A percentile compares a stretch with the other conserved stretches of the same genome.
These are phyloP conservation scores for Heliothis virescens DNA, from an alignment of 1,140 invertebrate genomes.

Conservation along the genomic window DNA sequence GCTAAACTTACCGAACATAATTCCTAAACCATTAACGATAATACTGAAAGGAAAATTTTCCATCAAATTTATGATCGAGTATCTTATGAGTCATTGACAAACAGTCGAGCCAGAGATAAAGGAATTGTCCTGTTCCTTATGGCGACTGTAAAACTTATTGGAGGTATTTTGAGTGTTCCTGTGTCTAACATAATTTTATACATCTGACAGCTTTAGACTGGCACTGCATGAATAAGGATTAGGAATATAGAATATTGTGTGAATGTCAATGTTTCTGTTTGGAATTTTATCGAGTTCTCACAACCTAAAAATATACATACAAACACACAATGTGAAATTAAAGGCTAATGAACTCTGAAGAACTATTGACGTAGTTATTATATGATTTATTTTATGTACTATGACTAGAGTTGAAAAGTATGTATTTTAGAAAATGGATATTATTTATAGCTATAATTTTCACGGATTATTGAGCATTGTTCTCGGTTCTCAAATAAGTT, in stretches of 20 bases:
- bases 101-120: slow-evolving; percentile 48
- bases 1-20: slow-evolving; percentile 32
- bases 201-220: slow-evolving; percentile 41
- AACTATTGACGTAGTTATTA: not conserved
- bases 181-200: slow-evolving; percentile 28
- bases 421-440: not conserved
- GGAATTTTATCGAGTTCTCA: not conserved
- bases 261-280: not conserved
- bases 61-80: slow-evolving; percentile 46
- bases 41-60: slow-evolving; percentile 49
- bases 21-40: slow-evolving; percentile 45
- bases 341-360: not conserved
- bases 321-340: not conserved
- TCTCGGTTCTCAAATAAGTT: not conserved
- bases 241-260: slow-evolving; percentile 18
- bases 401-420: not conserved
- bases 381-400: not conserved
- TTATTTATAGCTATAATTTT: not conserved
- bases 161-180: slow-evolving; percentile 40
- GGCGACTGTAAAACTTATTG: slow-evolving; percentile 49
- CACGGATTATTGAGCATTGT: not conserved
- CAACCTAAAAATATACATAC: not conserved
- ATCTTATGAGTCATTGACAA: slow-evolving; percentile 42
- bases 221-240: slow-evolving; percentile 40
- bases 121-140: slow-evolving; percentile 48